Percentiles rank a stretch among this genome's conserved stretches.
These are phyloP conservation scores for Oreocharis arfaki DNA, from an alignment of 2,113 vertebrate genomes.

Conservation along the genomic window DNA sequence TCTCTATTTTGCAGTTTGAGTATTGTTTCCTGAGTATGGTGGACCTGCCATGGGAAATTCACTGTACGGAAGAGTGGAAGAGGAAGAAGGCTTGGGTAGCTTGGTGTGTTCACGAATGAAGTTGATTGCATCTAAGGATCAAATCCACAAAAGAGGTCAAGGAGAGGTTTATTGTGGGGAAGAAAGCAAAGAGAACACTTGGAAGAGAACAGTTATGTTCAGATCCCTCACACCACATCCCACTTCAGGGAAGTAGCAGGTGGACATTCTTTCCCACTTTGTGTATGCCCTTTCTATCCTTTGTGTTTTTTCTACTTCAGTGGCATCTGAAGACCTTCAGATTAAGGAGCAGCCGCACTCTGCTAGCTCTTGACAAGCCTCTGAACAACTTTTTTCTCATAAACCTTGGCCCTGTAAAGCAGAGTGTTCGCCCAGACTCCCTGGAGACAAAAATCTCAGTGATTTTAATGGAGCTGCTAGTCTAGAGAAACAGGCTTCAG, in stretches of 20 bases:
- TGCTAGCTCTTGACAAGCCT: neutral
- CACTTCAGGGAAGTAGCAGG: neutral
- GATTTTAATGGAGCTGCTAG: neutral
- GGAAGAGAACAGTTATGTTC: neutral
- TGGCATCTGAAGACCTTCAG: neutral
- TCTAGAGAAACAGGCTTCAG: neutral
- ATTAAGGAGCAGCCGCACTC: neutral
- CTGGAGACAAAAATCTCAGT: neutral
- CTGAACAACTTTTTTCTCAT: neutral
- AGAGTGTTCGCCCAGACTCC: neutral
- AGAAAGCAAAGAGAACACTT: neutral
- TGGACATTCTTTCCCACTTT: neutral
- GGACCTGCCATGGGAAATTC: neutral
- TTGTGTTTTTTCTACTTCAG: neutral
- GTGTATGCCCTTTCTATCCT: neutral
- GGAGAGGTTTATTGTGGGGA: neutral
- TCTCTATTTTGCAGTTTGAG: neutral
- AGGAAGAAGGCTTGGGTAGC: neutral
- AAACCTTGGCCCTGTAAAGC: neutral
- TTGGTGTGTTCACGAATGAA: neutral
- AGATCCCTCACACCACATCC: neutral
- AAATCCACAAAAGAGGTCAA: neutral
- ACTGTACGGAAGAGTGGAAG: neutral
- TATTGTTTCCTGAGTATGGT: neutral
- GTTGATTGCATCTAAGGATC: neutral